phyloP scores from a whole-genome alignment of 2,797 vertebrate species.

The Luscinia luscinia region DNA sequence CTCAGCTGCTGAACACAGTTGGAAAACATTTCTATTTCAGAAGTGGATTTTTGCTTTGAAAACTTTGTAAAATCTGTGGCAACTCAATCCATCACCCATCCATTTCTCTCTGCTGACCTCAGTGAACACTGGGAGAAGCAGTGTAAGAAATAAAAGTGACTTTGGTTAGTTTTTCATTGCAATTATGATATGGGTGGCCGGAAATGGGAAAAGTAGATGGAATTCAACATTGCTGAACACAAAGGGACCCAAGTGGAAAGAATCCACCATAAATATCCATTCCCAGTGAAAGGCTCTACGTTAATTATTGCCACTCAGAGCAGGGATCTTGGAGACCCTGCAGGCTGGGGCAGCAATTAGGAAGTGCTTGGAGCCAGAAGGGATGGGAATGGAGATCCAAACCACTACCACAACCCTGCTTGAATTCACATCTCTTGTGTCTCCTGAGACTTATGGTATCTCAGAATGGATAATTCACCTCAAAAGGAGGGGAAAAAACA shows the following conservation, averaged over 20 bases:
- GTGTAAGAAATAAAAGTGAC: not conserved
- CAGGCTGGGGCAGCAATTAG: not conserved
- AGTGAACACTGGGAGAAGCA: not conserved
- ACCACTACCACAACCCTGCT: not conserved
- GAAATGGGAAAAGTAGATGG: not conserved
- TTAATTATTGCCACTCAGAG: not conserved
- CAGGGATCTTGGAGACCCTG: not conserved
- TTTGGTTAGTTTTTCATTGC: not conserved
- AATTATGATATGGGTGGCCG: not conserved
- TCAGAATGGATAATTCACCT: not conserved
- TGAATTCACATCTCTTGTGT: not conserved
- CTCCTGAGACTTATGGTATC: not conserved
- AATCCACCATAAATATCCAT: not conserved
- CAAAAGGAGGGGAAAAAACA: not conserved
- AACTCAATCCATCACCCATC: not conserved
- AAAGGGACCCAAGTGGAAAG: not conserved
- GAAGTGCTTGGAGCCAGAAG: not conserved
- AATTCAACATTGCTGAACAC: not conserved
- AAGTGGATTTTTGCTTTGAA: constrained; percentile 1
- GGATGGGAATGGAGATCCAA: not conserved
- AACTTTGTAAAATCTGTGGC: not conserved
- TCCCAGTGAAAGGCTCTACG: not conserved
- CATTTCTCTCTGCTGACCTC: not conserved
- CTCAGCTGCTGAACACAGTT: constrained; percentile 22
- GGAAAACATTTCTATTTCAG: constrained; percentile 10